Conservation (phyloP, 1,140 invertebrate genomes). For the Leptonema lineaticorne region DNA sequence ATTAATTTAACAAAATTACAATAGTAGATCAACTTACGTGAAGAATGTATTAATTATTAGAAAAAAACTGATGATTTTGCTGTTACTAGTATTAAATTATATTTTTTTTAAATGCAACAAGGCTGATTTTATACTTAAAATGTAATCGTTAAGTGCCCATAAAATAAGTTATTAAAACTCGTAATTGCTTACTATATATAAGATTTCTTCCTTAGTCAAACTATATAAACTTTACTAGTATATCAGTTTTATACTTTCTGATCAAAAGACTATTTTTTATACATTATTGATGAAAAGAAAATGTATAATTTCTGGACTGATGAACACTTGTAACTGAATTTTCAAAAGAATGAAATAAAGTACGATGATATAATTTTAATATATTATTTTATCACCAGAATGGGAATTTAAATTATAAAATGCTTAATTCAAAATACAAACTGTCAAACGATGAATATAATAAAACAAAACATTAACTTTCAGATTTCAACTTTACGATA, state of each 20-base stretch:
- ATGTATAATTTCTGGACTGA: not conserved
- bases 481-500: constrained; percentile 37
- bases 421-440: not conserved
- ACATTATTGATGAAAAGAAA: not conserved
- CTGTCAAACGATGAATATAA: not conserved
- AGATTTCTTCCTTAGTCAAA: not conserved
- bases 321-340: not conserved
- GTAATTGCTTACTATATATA: not conserved
- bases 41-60: not conserved
- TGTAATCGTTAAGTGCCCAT: not conserved
- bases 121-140: not conserved
- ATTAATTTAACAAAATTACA: too few species aligned
- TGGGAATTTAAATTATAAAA: too few species aligned
- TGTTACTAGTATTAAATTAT: not conserved
- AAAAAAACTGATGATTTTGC: not conserved
- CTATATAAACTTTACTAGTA: not conserved
- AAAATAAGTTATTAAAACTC: not conserved
- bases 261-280: not conserved
- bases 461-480: not conserved
- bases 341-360: not conserved
- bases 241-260: not conserved
- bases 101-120: not conserved
- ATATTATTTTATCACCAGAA: too few species aligned
- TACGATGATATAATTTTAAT: too few species aligned
- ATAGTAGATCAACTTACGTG: too few species aligned